Base-by-base conservation (phyloP, 2,888 invertebrate species). In the Polydrusus pterygomalis region DNA sequence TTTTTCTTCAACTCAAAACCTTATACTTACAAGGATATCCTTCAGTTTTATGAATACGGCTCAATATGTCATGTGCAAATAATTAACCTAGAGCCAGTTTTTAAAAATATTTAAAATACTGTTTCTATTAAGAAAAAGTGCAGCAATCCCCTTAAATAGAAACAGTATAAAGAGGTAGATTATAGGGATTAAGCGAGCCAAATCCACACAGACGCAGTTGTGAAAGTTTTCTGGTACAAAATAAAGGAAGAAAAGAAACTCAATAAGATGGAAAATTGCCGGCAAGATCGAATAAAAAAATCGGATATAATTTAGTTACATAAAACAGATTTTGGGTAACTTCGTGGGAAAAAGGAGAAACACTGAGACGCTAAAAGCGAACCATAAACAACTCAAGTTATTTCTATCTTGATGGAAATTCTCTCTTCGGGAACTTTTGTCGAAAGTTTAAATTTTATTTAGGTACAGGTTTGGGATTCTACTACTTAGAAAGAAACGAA, bases 301-400 rank as follows among this genome's bases (percentile, higher is more conserved):
- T 49, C 34, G 38, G 25, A 58, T 69, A 49, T 70, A 62, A 62
- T 68, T 62, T 34, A 65, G 65, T 65, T 65, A 51, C 62, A 62
- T 34, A 49, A 65, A 65, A 38, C 49, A 65, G 70, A 70, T 63
- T 62, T 70, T 70, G 49, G 38, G 70, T 62, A 63, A 70, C 60
- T 70, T 70, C 49, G 49, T 38, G 70, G 70, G 18, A 62, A 63
- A 65, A 47, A 65, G 51, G 30, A 51, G 51, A 65, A 70, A 62
- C 43, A 60, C 40, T 20, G 49, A 70, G 34, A 58, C 34, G 43
- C 58, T 70, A 70, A 70, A 62, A 60, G 70, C 70, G 20, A 63
- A 34, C 70, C 51, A 62, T 70, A 70, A 70, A 70, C 64, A 71
- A 71, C 71, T 71, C 71, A 64, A 64, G 63, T 71, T 64, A 71